Percentiles rank a stretch among this genome's conserved stretches.
Evolutionary conservation across 2,888 invertebrate genomes (phyloP).

Genomic region (Cheilosia pagana): DNA sequence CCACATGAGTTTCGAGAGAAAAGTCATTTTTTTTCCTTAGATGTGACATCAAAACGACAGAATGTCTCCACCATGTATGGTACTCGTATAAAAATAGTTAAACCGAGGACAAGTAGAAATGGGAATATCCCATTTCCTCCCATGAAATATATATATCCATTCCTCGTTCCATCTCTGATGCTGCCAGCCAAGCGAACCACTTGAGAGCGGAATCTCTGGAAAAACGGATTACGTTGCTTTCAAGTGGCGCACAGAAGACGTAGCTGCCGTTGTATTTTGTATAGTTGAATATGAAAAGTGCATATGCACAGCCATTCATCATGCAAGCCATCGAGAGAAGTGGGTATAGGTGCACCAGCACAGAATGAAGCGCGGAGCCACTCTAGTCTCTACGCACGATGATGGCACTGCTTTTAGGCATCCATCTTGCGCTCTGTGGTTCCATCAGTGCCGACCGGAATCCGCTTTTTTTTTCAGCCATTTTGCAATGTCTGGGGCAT

Average conservation of each 20-base stretch:
- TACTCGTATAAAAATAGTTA: conserved; percentile 39
- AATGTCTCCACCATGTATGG: conserved; percentile 41
- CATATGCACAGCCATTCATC: conserved; percentile 63
- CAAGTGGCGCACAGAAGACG: conserved; percentile 61
- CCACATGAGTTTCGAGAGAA: conserved; percentile 54
- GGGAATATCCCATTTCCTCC: conserved; percentile 67
- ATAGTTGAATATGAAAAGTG: conserved; percentile 34
- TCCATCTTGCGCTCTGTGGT: conserved; percentile 58
- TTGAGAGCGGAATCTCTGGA: conserved; percentile 64
- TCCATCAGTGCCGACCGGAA: conserved; percentile 60
- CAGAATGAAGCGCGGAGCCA: conserved; percentile 33
- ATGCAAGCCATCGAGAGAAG: conserved; percentile 31
- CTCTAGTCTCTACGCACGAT: conserved; percentile 45
- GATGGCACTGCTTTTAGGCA: conserved; percentile 45
- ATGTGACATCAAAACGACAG: conserved; percentile 63
- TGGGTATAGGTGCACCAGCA: conserved; percentile 15
- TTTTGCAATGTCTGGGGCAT: conserved; percentile 55
- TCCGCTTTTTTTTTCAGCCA: conserved; percentile 13
- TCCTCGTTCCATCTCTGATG: conserved; percentile 5
- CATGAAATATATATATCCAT: conserved; percentile 31
- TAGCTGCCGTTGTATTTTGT: conserved; percentile 10
- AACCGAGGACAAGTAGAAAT: conserved; percentile 24
- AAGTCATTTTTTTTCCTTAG: conserved; percentile 7
- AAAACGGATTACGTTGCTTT: conserved; percentile 71
- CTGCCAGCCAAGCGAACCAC: conserved; percentile 45